Evolutionary conservation across 2,797 vertebrate genomes (phyloP).

Genomic region (Hippocampus kuda): DNA sequence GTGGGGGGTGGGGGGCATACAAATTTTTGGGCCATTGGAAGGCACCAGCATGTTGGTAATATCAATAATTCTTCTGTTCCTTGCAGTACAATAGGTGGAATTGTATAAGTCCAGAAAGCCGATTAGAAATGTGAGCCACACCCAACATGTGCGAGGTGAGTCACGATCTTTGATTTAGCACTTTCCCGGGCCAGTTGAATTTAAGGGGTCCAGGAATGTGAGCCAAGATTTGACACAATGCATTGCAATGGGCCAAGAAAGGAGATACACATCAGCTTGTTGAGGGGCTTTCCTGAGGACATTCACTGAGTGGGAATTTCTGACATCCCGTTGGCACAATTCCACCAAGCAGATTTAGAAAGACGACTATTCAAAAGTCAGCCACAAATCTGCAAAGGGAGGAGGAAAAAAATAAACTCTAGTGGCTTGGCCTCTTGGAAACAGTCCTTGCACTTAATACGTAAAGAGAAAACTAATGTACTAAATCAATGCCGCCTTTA

Average conservation of each 20-base stretch:
- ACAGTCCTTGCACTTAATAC: conserved; percentile 42
- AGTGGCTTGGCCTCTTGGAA: conserved; percentile 44
- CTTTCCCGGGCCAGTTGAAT: conserved; percentile 39
- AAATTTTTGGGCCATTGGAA: not conserved
- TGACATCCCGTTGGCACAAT: conserved; percentile 30
- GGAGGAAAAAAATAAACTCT: not conserved
- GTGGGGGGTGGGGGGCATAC: not conserved
- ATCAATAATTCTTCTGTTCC: conserved; percentile 17
- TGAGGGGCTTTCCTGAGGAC: conserved; percentile 49
- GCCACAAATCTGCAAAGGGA: conserved; percentile 12
- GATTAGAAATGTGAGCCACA: conserved; percentile 29
- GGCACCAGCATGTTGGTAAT: conserved; percentile 2
- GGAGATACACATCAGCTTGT: conserved; percentile 45
- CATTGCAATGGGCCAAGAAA: conserved; percentile 42
- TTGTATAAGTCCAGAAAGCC: not conserved
- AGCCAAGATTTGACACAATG: conserved; percentile 45
- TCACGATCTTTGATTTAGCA: conserved; percentile 48
- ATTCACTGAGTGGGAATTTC: conserved; percentile 34
- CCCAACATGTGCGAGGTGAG: conserved; percentile 35
- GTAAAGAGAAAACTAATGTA: not conserved
- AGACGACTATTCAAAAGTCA: conserved; percentile 25
- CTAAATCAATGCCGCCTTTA: not conserved
- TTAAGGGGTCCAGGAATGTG: conserved; percentile 45
- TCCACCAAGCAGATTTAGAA: conserved; percentile 8
- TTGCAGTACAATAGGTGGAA: conserved; percentile 9